Evolutionary conservation across 2,113 vertebrate genomes (phyloP).

Genomic region (Otocyon megalotis): DNA sequence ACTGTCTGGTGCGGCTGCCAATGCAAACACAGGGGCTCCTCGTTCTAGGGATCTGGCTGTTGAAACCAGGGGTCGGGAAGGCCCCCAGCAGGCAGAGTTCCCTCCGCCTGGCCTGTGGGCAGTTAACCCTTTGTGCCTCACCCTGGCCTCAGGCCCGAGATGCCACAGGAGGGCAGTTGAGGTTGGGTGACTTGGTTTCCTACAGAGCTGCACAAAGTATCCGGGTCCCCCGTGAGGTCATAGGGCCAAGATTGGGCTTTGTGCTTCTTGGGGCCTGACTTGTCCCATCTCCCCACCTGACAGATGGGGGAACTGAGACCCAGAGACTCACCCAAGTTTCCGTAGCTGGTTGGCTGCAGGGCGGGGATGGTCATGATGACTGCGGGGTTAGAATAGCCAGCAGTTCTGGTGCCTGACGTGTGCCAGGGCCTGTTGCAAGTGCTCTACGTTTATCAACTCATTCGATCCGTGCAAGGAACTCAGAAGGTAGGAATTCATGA

Average conservation of each 20-base stretch:
- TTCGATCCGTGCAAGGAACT: too few relatives aligned
- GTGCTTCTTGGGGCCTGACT: fast-evolving
- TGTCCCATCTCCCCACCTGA: neutral
- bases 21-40: slow-evolving; percentile 88
- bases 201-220: neutral
- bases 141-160: fast-evolving
- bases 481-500: neutral
- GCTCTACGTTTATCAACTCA: neutral
- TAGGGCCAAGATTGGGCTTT: too few relatives aligned
- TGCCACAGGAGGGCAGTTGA: fast-evolving
- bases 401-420: fast-evolving
- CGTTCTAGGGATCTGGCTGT: neutral
- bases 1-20: slow-evolving; percentile 92
- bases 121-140: slow-evolving; percentile 57
- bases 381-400: fast-evolving
- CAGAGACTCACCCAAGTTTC: neutral
- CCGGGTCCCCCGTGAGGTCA: neutral
- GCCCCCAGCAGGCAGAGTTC: neutral
- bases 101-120: neutral
- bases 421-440: neutral
- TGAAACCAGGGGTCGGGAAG: neutral
- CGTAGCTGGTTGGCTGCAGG: neutral
- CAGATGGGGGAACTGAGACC: neutral
- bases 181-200: neutral
- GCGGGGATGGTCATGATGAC: neutral